Evolutionary conservation across 1,140 invertebrate species (phyloP), one percentile per base, ranked within the genome.

Genomic region (Drosophila asahinai): DNA sequence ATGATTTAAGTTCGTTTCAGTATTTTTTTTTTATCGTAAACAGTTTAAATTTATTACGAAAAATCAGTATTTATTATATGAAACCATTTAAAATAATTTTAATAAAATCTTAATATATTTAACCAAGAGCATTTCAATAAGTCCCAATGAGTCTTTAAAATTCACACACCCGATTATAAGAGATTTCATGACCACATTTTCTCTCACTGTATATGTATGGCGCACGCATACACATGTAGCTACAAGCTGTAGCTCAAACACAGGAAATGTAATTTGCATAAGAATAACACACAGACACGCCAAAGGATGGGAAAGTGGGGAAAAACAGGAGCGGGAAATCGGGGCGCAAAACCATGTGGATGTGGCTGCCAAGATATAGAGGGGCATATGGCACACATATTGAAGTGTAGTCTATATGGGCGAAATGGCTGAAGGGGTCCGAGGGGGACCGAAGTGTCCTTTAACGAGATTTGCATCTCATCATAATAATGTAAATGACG

Each of bases 401-500:
- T 87, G 84, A 87, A 87, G 84, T 89, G 59, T 78, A 78, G 76
- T 78, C 76, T 78, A 71, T 77, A 78, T 80, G 60, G 64, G 57
- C 14, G 36, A 55, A 55, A 64, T 48, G 67, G 54, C 54, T 51
- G 45, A 57, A 30, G 30, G 48, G 45, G 33, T 1, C 17, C 2
- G 52, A 22, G 38, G 63, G 76, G 77, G 71, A 43, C 81, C 83
- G 84, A 87, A 87, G 84, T 87, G 84, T 87, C 84, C 84, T 89
- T 89, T 87, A 87, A 87, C 84, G 84, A 87, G 84, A 87, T 87
- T 87, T 87, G 84, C 84, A 87, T 87, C 84, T 87, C 84, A 87
- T 89, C 84, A 89, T 89, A 89, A 89, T 89, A 89, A 89, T 89
- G 84, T 89, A 89, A 89, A 89, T 87, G 86, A 89, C 84, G 78